Conservation (phyloP, 2,888 invertebrate species). For the Aleiodes testaceus region DNA sequence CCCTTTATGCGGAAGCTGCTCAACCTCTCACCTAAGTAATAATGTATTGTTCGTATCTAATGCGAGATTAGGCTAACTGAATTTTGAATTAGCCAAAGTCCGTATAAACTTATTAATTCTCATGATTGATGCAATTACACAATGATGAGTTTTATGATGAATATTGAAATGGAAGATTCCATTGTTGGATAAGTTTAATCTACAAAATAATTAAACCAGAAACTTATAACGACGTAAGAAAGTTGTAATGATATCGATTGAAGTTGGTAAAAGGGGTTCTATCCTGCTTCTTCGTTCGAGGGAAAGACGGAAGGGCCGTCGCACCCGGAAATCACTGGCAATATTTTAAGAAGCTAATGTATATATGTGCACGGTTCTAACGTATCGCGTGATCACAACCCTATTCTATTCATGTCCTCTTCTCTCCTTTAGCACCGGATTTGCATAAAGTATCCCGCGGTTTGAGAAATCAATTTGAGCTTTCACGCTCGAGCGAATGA, state of each 20-base stretch:
- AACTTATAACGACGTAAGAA: slow-evolving; percentile 20
- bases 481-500: slow-evolving; percentile 46
- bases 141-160: too few relatives aligned
- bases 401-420: slow-evolving; percentile 18
- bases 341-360: slow-evolving; percentile 45
- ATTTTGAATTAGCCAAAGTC: not conserved
- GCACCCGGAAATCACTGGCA: slow-evolving; percentile 47
- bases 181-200: too few relatives aligned
- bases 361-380: slow-evolving; percentile 4
- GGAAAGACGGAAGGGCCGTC: slow-evolving; percentile 45
- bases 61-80: not conserved
- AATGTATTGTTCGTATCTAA: not conserved
- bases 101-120: too few relatives aligned
- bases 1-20: slow-evolving; percentile 9
- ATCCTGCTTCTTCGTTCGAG: not conserved
- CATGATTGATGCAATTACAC: too few relatives aligned
- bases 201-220: not conserved
- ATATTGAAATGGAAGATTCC: too few relatives aligned
- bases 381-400: slow-evolving; percentile 32
- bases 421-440: slow-evolving; percentile 45
- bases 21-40: not conserved
- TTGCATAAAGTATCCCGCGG: slow-evolving; percentile 60
- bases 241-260: slow-evolving; percentile 31
- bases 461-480: slow-evolving; percentile 62
- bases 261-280: slow-evolving; percentile 19